phyloP scores from a whole-genome alignment of 2,888 invertebrate genomes.

The Lissocephala sabroskyi region DNA sequence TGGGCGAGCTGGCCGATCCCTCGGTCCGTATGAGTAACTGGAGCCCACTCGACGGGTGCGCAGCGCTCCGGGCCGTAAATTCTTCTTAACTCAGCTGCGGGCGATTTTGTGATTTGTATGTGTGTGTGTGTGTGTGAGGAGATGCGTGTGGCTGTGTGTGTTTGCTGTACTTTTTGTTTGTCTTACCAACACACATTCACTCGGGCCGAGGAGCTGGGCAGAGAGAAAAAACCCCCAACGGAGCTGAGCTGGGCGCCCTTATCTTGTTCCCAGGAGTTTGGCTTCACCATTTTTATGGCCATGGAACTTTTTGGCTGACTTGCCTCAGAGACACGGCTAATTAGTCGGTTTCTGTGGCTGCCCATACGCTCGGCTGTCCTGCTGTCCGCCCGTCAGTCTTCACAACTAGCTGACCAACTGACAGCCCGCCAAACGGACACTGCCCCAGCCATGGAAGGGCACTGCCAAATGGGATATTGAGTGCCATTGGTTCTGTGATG shows the following conservation, averaged over 20 bases:
- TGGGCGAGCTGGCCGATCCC: too few species aligned
- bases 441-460: too few species aligned
- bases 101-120: constrained; percentile 69
- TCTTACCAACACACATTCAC: constrained; percentile 54
- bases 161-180: constrained; percentile 55
- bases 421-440: too few species aligned
- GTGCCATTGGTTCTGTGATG: too few species aligned
- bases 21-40: constrained; percentile 24
- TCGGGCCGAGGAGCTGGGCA: constrained; percentile 15
- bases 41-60: constrained; percentile 54
- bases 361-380: too few species aligned
- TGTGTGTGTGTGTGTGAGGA: constrained; percentile 23
- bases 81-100: constrained; percentile 69
- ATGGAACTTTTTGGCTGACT: too few species aligned
- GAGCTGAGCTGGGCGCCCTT: background rate
- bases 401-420: too few species aligned
- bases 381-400: too few species aligned
- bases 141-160: constrained; percentile 23
- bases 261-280: constrained; percentile 12
- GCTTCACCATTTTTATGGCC: constrained; percentile 5
- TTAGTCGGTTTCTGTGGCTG: too few species aligned
- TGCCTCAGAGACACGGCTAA: background rate
- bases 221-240: too few species aligned
- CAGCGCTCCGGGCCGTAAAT: constrained; percentile 63
- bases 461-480: too few species aligned